These are phyloP conservation scores for Aplysina aerophoba DNA, from an alignment of 37 sponge, comb jelly and placozoan species.

Conservation along the genomic window DNA sequence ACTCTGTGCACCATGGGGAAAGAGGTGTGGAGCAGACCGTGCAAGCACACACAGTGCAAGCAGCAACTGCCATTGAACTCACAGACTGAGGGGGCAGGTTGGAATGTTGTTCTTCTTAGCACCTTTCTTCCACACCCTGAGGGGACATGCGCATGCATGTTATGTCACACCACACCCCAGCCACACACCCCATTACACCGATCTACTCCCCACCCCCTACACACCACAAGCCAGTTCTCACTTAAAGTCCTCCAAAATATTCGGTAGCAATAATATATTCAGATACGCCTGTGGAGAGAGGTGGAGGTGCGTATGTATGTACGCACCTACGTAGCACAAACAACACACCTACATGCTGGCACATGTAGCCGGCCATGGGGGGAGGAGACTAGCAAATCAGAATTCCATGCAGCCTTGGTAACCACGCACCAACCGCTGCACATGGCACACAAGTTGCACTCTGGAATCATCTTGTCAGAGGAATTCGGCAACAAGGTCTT, in stretches of 20 bases:
- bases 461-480: no score
- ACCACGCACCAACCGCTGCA: no score
- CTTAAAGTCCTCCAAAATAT: constrained; percentile 83
- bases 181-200: neutral
- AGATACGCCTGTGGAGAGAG: constrained; percentile 64
- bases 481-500: no score
- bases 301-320: neutral
- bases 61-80: no score
- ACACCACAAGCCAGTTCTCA: constrained; percentile 17
- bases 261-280: constrained; percentile 65
- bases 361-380: no score
- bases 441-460: no score
- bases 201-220: neutral
- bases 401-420: no score
- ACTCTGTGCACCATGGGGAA: neutral
- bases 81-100: constrained; percentile 58
- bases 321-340: neutral
- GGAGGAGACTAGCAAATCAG: no score
- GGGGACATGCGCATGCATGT: neutral
- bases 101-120: constrained; percentile 58
- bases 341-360: neutral
- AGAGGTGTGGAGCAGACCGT: neutral
- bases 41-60: no score
- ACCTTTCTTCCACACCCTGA: constrained; percentile 72
- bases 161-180: neutral